phyloP scores from a whole-genome alignment of 1,140 invertebrate species.

The Orussus abietinus region DNA sequence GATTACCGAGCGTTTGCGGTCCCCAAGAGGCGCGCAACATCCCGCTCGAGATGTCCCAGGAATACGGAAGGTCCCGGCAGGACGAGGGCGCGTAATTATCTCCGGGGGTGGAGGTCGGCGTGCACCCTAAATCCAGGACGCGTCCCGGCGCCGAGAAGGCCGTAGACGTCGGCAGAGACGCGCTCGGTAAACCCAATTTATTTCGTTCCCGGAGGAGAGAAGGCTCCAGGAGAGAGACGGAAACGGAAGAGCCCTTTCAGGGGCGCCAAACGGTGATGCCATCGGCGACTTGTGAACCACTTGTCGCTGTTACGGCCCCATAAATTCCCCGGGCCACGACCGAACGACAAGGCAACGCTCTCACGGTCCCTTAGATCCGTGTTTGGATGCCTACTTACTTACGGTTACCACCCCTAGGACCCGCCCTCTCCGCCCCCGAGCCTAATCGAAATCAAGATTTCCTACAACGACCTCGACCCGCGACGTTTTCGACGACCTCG shows the following conservation, averaged over 20 bases:
- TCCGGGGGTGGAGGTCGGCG: conserved; percentile 6
- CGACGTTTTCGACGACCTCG: no score
- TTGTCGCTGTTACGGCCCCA: conserved; percentile 53
- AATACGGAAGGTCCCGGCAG: conserved; percentile 8
- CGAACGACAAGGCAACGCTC: conserved; percentile 9
- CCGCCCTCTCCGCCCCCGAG: no score
- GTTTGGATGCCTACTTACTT: conserved; percentile 4
- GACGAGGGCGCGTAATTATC: conserved; percentile 21
- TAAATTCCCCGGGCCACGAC: conserved; percentile 45
- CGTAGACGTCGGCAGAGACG: conserved; percentile 20
- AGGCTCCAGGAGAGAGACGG: conserved; percentile 35
- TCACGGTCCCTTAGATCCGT: conserved; percentile 7
- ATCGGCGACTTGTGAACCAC: conserved; percentile 54
- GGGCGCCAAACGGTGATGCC: conserved; percentile 48
- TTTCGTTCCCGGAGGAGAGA: conserved; percentile 37
- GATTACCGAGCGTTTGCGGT: no score
- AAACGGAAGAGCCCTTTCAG: conserved; percentile 41
- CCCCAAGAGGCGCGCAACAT: no score
- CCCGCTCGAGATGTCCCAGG: no score
- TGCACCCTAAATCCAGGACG: no score
- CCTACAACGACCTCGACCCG: no score
- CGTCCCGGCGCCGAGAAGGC: conserved; percentile 19
- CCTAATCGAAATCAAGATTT: no score
- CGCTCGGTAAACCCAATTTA: conserved; percentile 47
- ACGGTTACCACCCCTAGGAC: conserved; percentile 5